Conservation (phyloP, 1,140 invertebrate genomes). For the Sycophila sp. region DNA sequence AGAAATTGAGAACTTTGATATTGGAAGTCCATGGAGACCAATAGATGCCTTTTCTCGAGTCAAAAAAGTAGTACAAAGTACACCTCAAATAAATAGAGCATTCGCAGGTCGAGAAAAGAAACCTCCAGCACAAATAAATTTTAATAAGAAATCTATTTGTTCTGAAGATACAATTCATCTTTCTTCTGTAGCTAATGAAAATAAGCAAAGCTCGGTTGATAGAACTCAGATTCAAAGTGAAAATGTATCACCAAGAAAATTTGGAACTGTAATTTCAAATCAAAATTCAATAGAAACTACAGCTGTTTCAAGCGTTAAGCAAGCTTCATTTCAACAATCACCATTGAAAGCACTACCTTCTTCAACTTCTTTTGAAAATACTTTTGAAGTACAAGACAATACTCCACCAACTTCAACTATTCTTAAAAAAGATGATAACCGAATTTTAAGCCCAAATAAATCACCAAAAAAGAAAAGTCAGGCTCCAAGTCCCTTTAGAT, state of each 20-base stretch:
- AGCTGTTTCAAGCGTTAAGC: too few species aligned
- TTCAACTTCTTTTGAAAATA: neutral
- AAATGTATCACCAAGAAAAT: constrained; percentile 45
- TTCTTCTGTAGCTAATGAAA: neutral
- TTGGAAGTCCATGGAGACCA: constrained; percentile 51
- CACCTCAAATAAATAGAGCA: constrained; percentile 46
- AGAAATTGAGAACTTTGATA: constrained; percentile 32
- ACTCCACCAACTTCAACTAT: neutral
- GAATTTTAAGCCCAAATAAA: constrained; percentile 2
- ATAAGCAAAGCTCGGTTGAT: neutral
- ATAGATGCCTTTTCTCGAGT: constrained; percentile 47
- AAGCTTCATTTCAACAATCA: constrained; percentile 13
- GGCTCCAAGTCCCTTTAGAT: constrained; percentile 31
- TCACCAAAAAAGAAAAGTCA: constrained; percentile 12
- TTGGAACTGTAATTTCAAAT: constrained; percentile 53
- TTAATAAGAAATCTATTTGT: constrained; percentile 23
- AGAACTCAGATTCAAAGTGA: constrained; percentile 8
- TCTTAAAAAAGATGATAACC: constrained; percentile 15
- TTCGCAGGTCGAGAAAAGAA: constrained; percentile 6
- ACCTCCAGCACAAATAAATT: neutral
- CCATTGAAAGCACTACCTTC: neutral
- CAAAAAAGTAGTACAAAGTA: constrained; percentile 52
- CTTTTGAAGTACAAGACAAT: constrained; percentile 1
- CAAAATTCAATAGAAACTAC: neutral
- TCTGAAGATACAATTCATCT: constrained; percentile 19